These are phyloP conservation scores for Anguilla obscura DNA, from an alignment of 2,797 vertebrate species.

Conservation along the genomic window DNA sequence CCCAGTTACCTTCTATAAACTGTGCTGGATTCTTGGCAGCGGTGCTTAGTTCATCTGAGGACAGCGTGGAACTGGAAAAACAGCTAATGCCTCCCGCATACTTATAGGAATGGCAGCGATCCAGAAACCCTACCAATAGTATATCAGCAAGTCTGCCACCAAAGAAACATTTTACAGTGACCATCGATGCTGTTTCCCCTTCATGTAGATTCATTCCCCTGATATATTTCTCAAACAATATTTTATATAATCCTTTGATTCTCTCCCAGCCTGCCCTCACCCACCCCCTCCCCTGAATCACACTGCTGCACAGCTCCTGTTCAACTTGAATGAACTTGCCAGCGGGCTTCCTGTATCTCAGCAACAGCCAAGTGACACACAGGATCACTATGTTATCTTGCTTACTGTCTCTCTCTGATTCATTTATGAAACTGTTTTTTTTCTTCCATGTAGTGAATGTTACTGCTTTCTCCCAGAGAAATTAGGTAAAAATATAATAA, in stretches of 20 bases:
- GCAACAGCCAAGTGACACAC: constrained; percentile 72
- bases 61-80: constrained; percentile 73
- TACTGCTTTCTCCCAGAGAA: not conserved
- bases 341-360: constrained; percentile 73
- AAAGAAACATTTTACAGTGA: constrained; percentile 42
- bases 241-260: constrained; percentile 46
- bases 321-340: constrained; percentile 59
- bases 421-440: not conserved
- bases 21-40: constrained; percentile 68
- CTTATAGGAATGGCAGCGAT: constrained; percentile 59
- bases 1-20: constrained; percentile 70
- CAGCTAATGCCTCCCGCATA: constrained; percentile 68
- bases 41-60: constrained; percentile 64
- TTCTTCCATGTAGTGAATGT: not conserved
- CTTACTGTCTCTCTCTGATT: constrained; percentile 28
- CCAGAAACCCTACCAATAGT: constrained; percentile 57
- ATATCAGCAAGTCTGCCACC: constrained; percentile 59
- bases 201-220: constrained; percentile 52
- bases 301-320: constrained; percentile 59
- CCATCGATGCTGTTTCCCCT: constrained; percentile 39
- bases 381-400: constrained; percentile 63
- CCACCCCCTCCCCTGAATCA: constrained; percentile 58
- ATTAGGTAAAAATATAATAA: not conserved
- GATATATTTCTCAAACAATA: constrained; percentile 50
- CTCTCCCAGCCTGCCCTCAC: constrained; percentile 54